Percentiles rank a stretch among this genome's conserved stretches.
Conservation (phyloP, 2,113 vertebrate genomes). For the Osmerus mordax region DNA sequence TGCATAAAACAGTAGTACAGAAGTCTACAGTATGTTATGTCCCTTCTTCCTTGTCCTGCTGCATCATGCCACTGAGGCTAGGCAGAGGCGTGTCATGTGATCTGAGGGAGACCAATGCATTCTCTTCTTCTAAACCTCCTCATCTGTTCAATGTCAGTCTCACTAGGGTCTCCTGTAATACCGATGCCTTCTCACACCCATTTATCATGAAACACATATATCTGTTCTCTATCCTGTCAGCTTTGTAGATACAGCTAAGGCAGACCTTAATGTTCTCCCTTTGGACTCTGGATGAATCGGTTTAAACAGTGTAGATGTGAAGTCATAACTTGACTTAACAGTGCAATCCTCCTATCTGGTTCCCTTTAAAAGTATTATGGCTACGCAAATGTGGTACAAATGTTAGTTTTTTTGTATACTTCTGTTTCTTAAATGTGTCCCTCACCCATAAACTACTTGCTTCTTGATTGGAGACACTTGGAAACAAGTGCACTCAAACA, state of each 20-base stretch:
- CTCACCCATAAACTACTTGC: background rate
- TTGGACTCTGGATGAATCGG: conserved; percentile 20
- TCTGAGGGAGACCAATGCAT: conserved; percentile 38
- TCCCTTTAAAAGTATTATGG: background rate
- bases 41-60: conserved; percentile 2
- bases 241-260: conserved; percentile 18
- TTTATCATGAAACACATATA: conserved; percentile 35
- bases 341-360: background rate
- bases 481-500: background rate
- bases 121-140: conserved; percentile 34
- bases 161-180: conserved; percentile 36
- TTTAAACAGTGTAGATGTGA: conserved; percentile 11
- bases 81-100: conserved; percentile 34
- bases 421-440: background rate
- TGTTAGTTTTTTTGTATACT: background rate
- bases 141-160: conserved; percentile 49
- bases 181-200: conserved; percentile 37
- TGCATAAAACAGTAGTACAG: no score
- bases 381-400: background rate
- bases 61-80: conserved; percentile 35
- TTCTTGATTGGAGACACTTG: background rate
- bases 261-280: conserved; percentile 25
- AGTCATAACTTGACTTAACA: background rate
- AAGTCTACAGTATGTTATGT: background rate
- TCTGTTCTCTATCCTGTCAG: conserved; percentile 26